A percentile compares a stretch with the other conserved stretches of the same genome.
Conservation (phyloP, 2,888 invertebrate genomes). For the Cetonia aurata region DNA sequence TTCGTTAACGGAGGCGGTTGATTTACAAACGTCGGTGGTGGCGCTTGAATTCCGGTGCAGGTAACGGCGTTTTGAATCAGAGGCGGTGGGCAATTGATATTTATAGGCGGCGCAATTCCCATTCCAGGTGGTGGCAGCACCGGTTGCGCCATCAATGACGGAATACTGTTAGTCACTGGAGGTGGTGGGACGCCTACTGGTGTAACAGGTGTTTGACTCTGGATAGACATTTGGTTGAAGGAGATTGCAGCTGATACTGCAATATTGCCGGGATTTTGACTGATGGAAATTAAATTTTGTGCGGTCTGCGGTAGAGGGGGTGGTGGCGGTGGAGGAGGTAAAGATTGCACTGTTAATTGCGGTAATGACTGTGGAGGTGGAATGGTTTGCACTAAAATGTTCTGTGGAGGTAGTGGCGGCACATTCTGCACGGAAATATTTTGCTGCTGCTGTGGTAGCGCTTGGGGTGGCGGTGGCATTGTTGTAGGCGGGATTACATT, state of each 20-base stretch:
- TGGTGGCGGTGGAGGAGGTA: slow-evolving; percentile 49
- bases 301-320: slow-evolving; percentile 52
- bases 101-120: slow-evolving; percentile 55
- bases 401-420: slow-evolving; percentile 52
- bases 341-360: slow-evolving; percentile 45
- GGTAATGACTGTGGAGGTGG: slow-evolving; percentile 51
- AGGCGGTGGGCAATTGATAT: slow-evolving; percentile 60
- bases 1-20: slow-evolving; percentile 60
- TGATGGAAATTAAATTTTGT: slow-evolving; percentile 34
- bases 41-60: slow-evolving; percentile 50
- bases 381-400: slow-evolving; percentile 57
- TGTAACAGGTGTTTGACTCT: slow-evolving; percentile 47
- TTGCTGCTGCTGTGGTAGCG: slow-evolving; percentile 43
- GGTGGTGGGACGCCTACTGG: slow-evolving; percentile 53
- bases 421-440: slow-evolving; percentile 49
- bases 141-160: slow-evolving; percentile 65
- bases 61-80: slow-evolving; percentile 47
- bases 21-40: slow-evolving; percentile 60
- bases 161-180: slow-evolving; percentile 57
- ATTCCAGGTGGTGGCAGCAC: slow-evolving; percentile 62
- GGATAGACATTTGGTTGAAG: slow-evolving; percentile 54
- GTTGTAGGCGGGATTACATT: slow-evolving; percentile 53
- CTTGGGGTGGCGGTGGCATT: slow-evolving; percentile 53
- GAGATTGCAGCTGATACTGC: slow-evolving; percentile 51
- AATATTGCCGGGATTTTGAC: slow-evolving; percentile 29